phyloP scores from a whole-genome alignment of 92 coral and sea anemone genomes.

The Porites cylindrica region DNA sequence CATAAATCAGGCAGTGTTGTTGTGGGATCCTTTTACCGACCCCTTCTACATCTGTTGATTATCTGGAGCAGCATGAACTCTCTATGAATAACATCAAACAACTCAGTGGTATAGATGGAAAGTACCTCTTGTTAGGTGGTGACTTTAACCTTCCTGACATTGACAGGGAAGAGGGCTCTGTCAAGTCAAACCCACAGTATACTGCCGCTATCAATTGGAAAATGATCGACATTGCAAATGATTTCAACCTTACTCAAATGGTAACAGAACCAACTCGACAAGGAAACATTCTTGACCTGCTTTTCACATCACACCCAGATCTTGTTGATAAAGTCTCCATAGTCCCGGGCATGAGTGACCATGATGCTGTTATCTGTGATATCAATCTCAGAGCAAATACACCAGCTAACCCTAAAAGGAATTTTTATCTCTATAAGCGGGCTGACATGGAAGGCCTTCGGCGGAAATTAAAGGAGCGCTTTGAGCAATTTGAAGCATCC shows the following conservation, averaged over 20 bases:
- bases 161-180: not conserved
- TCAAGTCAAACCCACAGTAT: not conserved
- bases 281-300: not conserved
- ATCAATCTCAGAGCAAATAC: not conserved
- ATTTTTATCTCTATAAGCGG: too few species aligned
- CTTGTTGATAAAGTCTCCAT: not conserved
- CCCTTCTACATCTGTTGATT: not conserved
- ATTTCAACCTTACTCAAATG: too few species aligned
- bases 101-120: not conserved
- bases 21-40: not conserved
- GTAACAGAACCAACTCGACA: too few species aligned
- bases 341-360: not conserved
- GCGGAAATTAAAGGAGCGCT: too few species aligned
- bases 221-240: too few species aligned
- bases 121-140: not conserved
- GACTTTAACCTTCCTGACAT: not conserved
- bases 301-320: not conserved
- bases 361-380: not conserved
- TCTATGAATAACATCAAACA: not conserved
- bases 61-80: not conserved
- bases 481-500: too few species aligned
- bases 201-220: too few species aligned
- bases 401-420: not conserved
- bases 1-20: not conserved
- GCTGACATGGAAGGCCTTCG: too few species aligned